A percentile compares a stretch with the other conserved stretches of the same genome.
Evolutionary conservation across 2,113 vertebrate genomes (phyloP).

Genomic region (Glaucomys volans): DNA sequence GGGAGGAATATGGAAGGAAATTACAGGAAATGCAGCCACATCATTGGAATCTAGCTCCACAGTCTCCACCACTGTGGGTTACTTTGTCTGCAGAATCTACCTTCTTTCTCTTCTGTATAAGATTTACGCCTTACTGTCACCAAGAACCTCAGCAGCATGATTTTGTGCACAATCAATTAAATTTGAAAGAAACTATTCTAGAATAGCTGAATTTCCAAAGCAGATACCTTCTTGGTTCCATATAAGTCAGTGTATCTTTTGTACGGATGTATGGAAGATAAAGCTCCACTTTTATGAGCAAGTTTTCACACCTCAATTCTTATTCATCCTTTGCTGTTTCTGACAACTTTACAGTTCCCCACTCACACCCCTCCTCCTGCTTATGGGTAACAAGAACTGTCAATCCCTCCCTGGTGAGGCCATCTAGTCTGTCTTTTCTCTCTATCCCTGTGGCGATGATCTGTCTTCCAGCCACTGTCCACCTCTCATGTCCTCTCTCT

Average conservation of each 20-base stretch:
- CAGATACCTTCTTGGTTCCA: background rate
- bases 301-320: background rate
- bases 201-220: background rate
- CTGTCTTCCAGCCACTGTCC: background rate
- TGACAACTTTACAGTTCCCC: background rate
- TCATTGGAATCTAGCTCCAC: background rate
- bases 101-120: background rate
- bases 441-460: background rate
- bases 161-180: background rate
- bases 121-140: background rate
- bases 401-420: background rate
- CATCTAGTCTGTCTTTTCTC: background rate
- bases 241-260: background rate
- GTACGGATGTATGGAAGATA: background rate
- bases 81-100: background rate
- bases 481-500: no score
- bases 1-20: background rate
- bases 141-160: accelerated
- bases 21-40: background rate
- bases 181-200: background rate
- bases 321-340: background rate
- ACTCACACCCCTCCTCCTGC: background rate
- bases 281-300: background rate
- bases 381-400: background rate
- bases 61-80: no score